Evolutionary conservation across 1,140 invertebrate genomes (phyloP).

Genomic region (Brachionus paranguensis): DNA sequence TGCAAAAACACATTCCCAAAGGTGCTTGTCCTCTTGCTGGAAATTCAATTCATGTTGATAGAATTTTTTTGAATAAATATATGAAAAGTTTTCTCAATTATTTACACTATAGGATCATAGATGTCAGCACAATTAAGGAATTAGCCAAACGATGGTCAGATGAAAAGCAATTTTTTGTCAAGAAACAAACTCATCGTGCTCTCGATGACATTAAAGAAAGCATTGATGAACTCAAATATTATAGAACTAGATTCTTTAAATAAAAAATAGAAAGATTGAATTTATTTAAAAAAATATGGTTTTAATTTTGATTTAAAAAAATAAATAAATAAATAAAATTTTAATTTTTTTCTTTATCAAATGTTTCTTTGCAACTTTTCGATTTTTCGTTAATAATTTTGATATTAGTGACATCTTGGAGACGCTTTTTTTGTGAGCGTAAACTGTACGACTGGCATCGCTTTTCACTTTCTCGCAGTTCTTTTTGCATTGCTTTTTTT

Average conservation of each 20-base stretch:
- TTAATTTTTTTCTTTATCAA: background rate
- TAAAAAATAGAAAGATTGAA: background rate
- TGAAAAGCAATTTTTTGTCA: background rate
- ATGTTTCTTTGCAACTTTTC: background rate
- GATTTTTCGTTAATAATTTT: background rate
- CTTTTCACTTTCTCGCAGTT: background rate
- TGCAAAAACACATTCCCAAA: conserved; percentile 64
- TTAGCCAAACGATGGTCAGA: conserved; percentile 59
- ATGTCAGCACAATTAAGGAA: conserved; percentile 85
- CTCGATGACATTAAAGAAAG: conserved; percentile 78
- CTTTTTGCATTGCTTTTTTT: background rate
- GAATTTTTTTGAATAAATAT: conserved; percentile 50
- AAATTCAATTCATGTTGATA: conserved; percentile 79
- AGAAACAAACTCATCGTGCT: conserved; percentile 56
- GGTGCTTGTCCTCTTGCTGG: conserved; percentile 72
- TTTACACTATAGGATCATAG: conserved; percentile 84
- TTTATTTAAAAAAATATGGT: background rate
- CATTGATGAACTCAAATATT: conserved; percentile 73
- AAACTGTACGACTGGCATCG: background rate
- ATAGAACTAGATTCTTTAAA: conserved; percentile 61
- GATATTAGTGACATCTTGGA: background rate
- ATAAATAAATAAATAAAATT: background rate
- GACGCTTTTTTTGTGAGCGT: background rate
- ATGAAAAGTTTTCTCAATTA: conserved; percentile 61
- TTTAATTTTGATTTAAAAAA: background rate